phyloP scores from a whole-genome alignment of 2,113 vertebrate genomes.

The Callipepla squamata region DNA sequence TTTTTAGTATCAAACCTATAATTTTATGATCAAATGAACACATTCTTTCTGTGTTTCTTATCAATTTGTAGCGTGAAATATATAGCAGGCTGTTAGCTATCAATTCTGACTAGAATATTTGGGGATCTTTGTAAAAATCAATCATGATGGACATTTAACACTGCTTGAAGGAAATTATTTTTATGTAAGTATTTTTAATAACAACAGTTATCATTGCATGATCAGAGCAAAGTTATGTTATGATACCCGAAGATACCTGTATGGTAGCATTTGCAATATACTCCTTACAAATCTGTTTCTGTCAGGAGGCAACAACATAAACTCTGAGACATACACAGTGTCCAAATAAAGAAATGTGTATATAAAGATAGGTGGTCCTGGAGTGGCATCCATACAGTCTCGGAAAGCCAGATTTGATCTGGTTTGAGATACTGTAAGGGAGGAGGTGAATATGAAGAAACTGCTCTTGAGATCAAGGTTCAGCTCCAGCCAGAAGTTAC shows the following conservation, averaged over 20 bases:
- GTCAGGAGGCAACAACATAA: accelerated
- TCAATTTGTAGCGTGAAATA: background rate
- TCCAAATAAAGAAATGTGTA: background rate
- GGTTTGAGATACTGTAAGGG: background rate
- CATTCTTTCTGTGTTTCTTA: background rate
- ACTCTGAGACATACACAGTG: background rate
- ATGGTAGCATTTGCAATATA: background rate
- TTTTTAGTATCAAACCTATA: background rate
- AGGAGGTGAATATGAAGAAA: background rate
- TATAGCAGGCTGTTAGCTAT: background rate
- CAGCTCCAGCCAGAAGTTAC: background rate
- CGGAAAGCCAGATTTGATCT: background rate
- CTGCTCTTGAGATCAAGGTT: background rate
- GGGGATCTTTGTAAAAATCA: background rate
- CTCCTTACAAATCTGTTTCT: background rate
- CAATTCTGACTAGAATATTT: background rate
- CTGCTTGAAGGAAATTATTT: background rate
- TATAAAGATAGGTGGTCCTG: background rate
- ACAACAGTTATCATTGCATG: background rate
- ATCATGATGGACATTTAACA: background rate
- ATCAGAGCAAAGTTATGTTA: background rate
- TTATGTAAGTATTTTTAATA: background rate
- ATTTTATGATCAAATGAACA: background rate
- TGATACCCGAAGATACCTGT: background rate
- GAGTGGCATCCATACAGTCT: too few relatives aligned